Conservation (phyloP, 2,888 invertebrate species). For the Erebia epiphron region DNA sequence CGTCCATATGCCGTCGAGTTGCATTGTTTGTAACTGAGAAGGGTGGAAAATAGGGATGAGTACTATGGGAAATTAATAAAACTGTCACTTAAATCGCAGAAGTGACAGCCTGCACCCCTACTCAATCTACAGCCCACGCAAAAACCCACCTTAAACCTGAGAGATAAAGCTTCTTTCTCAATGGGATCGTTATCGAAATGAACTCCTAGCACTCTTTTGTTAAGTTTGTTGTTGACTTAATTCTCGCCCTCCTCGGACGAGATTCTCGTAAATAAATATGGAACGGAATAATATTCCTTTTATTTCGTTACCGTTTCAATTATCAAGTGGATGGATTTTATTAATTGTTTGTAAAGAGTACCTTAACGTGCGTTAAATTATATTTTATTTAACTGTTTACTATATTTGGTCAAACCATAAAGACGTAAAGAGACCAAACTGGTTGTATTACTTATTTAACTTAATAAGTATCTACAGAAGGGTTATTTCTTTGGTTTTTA, state of each 20-base stretch:
- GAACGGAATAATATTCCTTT: conserved; percentile 50
- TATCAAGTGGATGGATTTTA: conserved; percentile 31
- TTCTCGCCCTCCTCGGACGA: conserved; percentile 66
- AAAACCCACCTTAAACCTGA: conserved; percentile 47
- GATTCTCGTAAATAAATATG: conserved; percentile 70
- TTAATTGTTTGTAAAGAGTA: conserved; percentile 12
- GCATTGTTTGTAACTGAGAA: conserved; percentile 70
- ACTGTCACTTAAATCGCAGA: conserved; percentile 87
- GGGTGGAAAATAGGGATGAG: conserved; percentile 77
- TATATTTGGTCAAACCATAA: too few species aligned
- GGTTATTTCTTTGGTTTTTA: too few species aligned
- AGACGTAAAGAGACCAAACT: conserved; percentile 1
- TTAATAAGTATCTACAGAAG: too few species aligned
- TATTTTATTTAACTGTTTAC: not conserved
- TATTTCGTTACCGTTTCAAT: conserved; percentile 42
- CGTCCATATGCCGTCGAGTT: conserved; percentile 70
- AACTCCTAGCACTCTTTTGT: conserved; percentile 63
- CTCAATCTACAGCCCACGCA: conserved; percentile 41
- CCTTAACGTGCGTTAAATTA: not conserved
- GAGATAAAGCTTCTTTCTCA: conserved; percentile 51
- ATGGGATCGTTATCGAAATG: conserved; percentile 45
- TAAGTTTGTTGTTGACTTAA: conserved; percentile 76
- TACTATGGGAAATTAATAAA: conserved; percentile 88
- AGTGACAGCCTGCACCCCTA: conserved; percentile 73
- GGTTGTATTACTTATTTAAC: not conserved